A percentile compares a stretch with the other conserved stretches of the same genome.
phyloP scores from a whole-genome alignment of 2,113 vertebrate species.

The Clarias macrocephalus region DNA sequence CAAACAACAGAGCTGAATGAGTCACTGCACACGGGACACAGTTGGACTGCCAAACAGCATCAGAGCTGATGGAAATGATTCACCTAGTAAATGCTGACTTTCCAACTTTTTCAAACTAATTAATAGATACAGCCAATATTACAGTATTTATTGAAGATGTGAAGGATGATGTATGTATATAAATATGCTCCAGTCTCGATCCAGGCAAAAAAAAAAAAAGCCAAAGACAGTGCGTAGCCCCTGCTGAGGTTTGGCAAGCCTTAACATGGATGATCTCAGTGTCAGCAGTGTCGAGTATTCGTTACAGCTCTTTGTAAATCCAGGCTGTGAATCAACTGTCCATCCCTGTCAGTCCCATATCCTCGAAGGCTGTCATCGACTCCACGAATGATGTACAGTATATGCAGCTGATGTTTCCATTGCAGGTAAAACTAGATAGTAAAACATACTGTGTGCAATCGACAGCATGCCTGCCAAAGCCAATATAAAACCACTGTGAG shows the following conservation, averaged over 20 bases:
- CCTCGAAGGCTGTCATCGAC: constrained; percentile 21
- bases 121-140: not conserved
- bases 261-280: constrained; percentile 40
- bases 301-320: constrained; percentile 28
- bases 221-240: not conserved
- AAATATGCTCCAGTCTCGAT: not conserved
- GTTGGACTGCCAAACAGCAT: constrained; percentile 4
- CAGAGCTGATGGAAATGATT: not conserved
- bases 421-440: constrained; percentile 6
- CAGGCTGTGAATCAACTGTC: not conserved
- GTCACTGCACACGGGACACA: constrained; percentile 30
- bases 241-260: constrained; percentile 27
- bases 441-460: not conserved
- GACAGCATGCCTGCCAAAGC: not conserved
- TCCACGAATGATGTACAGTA: constrained; percentile 29
- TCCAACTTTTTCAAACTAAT: not conserved
- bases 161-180: not conserved
- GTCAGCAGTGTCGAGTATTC: constrained; percentile 36
- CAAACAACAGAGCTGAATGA: constrained; percentile 34
- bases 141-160: not conserved
- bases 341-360: constrained; percentile 19
- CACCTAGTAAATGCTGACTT: not conserved
- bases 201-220: not conserved
- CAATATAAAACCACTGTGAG: not conserved
- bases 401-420: not conserved